Evolutionary conservation across 2,888 invertebrate species (phyloP), one percentile per base, ranked within the genome.

Genomic region (Drosophila koepferae): DNA sequence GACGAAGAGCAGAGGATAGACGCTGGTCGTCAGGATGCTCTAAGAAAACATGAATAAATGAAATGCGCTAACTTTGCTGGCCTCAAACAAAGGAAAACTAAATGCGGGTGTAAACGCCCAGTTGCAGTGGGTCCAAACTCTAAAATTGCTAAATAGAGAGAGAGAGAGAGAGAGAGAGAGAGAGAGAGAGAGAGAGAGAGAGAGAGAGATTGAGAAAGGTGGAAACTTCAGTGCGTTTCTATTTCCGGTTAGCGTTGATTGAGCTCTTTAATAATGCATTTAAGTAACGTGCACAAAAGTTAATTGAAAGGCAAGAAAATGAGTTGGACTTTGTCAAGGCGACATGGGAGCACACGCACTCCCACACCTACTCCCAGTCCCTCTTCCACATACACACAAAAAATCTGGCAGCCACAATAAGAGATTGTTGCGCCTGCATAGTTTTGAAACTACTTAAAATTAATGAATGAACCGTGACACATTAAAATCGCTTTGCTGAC

Each of bases 41-140:
- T 71, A 88, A 85, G 90, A 72, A 77, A 85, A 88, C 88, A 85
- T 88, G 88, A 90, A 85, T 88, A 85, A 85, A 85, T 85, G 81
- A 90, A 89, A 88, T 85, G 89, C 86, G 73, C 86, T 71, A 85
- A 85, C 85, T 85, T 89, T 85, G 61, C 75, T 62, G 65, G 70
- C 66, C 72, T 74, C 77, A 80, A 85, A 89, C 83, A 83, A 85
- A 84, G 70, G 72, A 85, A 67, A 89, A 67, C 88, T 85, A 89
- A 85, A 74, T 72, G 82, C 86, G 82, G 90, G 77, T 82, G 80
- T 82, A 85, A 85, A 85, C 63, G 88, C 53, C 55, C 62, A 63
- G 43, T 68, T 80, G 80, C 80, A 80, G 44, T 59, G 38, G 62
- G 40, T 23, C 54, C 34, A 23, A 40, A 34, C 36, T 12, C 16